Evolutionary conservation across 35 echinoderm and acorn worm species (phyloP).

Genomic region (Ophiothrix spiculata): DNA sequence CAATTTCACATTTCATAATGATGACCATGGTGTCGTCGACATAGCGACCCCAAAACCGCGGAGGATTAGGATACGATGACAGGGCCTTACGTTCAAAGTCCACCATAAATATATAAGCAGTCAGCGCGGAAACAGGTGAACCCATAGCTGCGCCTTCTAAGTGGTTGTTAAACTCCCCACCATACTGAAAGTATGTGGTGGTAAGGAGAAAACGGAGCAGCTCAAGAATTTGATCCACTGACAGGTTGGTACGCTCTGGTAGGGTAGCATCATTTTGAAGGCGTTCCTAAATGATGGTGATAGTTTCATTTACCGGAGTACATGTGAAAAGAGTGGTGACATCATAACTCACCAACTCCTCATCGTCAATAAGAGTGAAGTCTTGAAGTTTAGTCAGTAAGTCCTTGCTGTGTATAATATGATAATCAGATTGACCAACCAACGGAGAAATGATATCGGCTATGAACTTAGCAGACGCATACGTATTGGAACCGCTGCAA

Average conservation of each 20-base stretch:
- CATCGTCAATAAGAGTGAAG: neutral
- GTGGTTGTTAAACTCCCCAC: neutral
- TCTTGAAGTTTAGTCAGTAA: neutral
- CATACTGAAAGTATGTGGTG: constrained; percentile 10
- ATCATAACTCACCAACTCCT: constrained; percentile 26
- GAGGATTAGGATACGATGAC: constrained; percentile 2
- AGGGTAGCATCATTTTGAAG: neutral
- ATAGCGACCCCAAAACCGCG: constrained; percentile 40
- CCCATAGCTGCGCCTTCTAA: constrained; percentile 2
- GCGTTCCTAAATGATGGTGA: neutral
- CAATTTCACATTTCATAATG: neutral
- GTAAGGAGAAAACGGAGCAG: neutral
- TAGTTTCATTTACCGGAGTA: constrained; percentile 23
- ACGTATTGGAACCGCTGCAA: neutral
- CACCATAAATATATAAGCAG: constrained; percentile 14
- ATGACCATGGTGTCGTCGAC: constrained; percentile 51
- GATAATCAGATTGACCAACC: constrained; percentile 7
- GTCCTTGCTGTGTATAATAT: constrained; percentile 4
- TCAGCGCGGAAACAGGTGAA: neutral
- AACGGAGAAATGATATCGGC: constrained; percentile 24
- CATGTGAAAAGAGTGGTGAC: constrained; percentile 22
- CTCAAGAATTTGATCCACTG: neutral
- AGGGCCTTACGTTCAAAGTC: constrained; percentile 20
- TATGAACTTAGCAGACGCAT: neutral
- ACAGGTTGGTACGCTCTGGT: neutral